phyloP scores from a whole-genome alignment of 2,797 vertebrate species.

The Rhinoraja longicauda region DNA sequence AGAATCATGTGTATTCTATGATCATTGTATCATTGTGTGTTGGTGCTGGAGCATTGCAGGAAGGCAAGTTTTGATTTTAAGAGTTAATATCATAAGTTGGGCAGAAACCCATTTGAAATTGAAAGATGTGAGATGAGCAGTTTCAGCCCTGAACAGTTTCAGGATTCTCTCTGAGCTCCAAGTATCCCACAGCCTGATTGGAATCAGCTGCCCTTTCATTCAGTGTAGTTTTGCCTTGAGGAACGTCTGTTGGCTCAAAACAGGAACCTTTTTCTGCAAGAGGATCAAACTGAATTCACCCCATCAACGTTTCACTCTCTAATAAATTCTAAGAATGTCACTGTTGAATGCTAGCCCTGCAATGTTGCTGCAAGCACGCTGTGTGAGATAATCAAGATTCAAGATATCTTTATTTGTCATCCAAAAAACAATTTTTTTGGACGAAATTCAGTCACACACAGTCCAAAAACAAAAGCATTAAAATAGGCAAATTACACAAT shows the following conservation, averaged over 20 bases:
- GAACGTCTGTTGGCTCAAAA: not conserved
- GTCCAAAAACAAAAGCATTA: too few relatives aligned
- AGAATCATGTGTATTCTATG: not conserved
- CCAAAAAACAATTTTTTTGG: too few relatives aligned
- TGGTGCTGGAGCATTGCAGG: not conserved
- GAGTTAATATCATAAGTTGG: too few relatives aligned
- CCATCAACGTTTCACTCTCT: too few relatives aligned
- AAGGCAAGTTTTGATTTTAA: too few relatives aligned
- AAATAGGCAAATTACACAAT: too few relatives aligned
- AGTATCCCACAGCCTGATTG: slow-evolving; percentile 17
- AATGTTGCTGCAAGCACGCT: not conserved
- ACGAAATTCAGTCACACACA: too few relatives aligned
- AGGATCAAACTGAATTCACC: not conserved
- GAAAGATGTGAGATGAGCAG: not conserved
- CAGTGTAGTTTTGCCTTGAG: not conserved
- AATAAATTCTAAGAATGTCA: not conserved
- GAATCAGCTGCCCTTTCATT: slow-evolving; percentile 21
- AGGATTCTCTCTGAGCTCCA: not conserved
- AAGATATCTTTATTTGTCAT: too few relatives aligned
- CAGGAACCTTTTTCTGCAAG: not conserved
- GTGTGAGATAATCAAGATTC: not conserved
- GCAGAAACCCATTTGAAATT: not conserved
- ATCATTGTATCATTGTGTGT: not conserved
- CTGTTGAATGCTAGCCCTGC: not conserved
- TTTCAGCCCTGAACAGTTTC: not conserved